Base-by-base conservation (phyloP, 1,140 invertebrate genomes). In the Philopotamus ludificatus region DNA sequence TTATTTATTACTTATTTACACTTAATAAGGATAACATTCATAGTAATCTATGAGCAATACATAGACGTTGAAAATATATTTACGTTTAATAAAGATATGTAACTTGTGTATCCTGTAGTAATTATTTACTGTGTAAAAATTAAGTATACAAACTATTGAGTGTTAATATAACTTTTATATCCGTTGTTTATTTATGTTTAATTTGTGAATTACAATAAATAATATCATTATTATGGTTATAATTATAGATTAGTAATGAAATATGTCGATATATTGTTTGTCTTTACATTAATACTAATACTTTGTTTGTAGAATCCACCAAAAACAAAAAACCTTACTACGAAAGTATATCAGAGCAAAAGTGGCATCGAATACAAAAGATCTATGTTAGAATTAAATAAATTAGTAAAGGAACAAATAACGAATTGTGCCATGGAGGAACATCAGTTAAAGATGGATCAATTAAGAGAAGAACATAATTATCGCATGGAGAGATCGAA, bases 331-430 rank as follows among this genome's bases (percentile, higher is more conserved):
- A 70, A 64, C 39, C 21, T 70, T 7, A 63, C 64, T 8, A 60
- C 68, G n/a, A 47, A 55, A 47, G 28, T 66, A 26, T 70, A 51
- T 50, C 64, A 63, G 16, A 23, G 22, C 7, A 66, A 64, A 25
- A 44, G 45, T 20, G 64, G 68, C 9, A 44, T 66, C 0, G 63
- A 70, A 50, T 70, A 66, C 55, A 70, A 70, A 41, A 18, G 60
- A 28, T 66, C 68, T 0, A 55, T 70, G 51, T 41, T 70, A 15
- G 68, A 70, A 28, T n/a, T 70, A 15, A 70, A 70, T 39, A 59
- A 62, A 42, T 20, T 70, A 0, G 68, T 70, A 8, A 70, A 70
- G 51, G 64, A 66, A 44, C 68, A 70, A 44, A 47, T 70, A 42
- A 63, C 64, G 8, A 64, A 70, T 42, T 70, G 64, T 44, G 68